Conservation (phyloP, 2,797 vertebrate species). For the Dendrocincla fuliginosa region DNA sequence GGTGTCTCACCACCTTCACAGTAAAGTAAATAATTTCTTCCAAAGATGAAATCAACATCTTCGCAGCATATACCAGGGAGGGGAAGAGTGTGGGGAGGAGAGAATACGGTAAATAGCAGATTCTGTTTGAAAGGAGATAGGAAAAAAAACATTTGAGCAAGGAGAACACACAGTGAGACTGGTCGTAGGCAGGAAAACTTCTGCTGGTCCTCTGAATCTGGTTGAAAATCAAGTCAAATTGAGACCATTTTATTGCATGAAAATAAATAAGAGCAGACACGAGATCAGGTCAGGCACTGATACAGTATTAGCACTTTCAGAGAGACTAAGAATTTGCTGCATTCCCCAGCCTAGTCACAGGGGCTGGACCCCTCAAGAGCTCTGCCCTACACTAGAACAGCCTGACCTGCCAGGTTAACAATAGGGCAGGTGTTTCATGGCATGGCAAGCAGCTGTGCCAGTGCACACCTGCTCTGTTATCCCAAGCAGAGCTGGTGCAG, state of each 20-base stretch:
- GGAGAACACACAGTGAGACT: too few relatives aligned
- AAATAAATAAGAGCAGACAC: too few relatives aligned
- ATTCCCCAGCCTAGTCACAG: neutral
- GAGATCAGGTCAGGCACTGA: too few relatives aligned
- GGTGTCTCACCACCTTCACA: neutral
- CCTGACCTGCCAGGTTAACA: neutral
- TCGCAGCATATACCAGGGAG: neutral
- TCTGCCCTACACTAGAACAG: neutral
- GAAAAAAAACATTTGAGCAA: too few relatives aligned
- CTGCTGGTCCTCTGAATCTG: too few relatives aligned
- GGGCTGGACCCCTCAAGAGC: neutral
- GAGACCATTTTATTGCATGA: too few relatives aligned
- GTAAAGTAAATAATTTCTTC: neutral
- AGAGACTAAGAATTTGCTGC: neutral
- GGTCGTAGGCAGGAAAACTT: too few relatives aligned
- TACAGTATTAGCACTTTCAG: neutral
- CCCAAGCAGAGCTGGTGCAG: neutral
- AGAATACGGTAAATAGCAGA: too few relatives aligned
- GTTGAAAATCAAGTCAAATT: too few relatives aligned
- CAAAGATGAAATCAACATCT: neutral
- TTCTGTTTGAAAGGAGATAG: too few relatives aligned
- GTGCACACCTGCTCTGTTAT: neutral
- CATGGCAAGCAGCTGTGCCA: neutral
- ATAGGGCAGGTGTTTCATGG: neutral
- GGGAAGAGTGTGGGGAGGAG: too few relatives aligned